Base-by-base conservation (phyloP, 2,113 vertebrate genomes). In the Aspidoscelis tigris region DNA sequence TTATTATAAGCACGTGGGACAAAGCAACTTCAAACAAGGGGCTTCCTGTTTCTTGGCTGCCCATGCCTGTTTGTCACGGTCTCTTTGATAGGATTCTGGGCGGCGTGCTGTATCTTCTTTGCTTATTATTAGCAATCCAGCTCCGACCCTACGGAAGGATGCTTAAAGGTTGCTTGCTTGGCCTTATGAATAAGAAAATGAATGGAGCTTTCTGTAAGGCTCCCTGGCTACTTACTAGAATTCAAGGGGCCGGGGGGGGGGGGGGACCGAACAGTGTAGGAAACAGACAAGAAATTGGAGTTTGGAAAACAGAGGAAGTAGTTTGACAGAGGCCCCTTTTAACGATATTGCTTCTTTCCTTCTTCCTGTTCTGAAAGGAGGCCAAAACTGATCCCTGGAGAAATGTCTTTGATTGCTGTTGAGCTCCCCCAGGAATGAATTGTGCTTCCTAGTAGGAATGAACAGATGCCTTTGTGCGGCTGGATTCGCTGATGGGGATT, bases 391-490 rank as follows among this genome's bases (percentile, higher is more conserved):
- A 43, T 53, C 71, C 58, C 69, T 41, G 55, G 83, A 65, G 43
- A 20, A 85, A 44, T n/a, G 24, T 50, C 11, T 10, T 10, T 18
- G 41, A 73, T 85, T 79, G 73, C 26, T 39, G 2, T 50, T 11
- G 43, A 41, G n/a, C 18, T 66, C 5, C 76, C 71, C 77, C 61
- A 79, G 76, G 76, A 76, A 78, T 71, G 10, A 44, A 65, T 73
- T 26, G 18, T 14, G 71, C 64, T 66, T 85, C 76, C 20, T 66
- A 53, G 41, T 50, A 53, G 77, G n/a, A 18, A 22, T 74, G 83
- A 80, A 80, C 77, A 64, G 83, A 66, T 73, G 58, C 44, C 70
- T 85, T 73, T 66, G 77, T 74, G n/a, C 14, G 53, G n/a, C 70
- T 61, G 12, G 50, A 44, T 55, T 58, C 70, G 18, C 50, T 44